Percentiles rank a stretch among this genome's conserved stretches.
phyloP scores from a whole-genome alignment of 2,888 invertebrate genomes.

The Eubasilissa splendida region DNA sequence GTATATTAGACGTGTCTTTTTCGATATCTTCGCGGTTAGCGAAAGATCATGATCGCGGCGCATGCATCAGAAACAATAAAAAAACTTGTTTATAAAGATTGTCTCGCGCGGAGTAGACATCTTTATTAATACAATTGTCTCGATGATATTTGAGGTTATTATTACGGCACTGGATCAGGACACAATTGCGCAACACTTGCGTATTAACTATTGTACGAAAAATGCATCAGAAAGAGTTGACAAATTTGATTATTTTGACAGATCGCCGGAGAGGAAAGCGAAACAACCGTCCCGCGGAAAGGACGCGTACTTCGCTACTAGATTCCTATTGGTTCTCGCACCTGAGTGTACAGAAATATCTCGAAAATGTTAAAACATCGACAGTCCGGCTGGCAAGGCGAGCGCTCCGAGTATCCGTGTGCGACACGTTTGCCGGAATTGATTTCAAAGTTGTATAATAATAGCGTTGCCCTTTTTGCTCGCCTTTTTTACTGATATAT shows the following conservation, averaged over 20 bases:
- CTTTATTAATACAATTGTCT: not conserved
- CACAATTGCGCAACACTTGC: constrained; percentile 14
- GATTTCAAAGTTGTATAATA: not conserved
- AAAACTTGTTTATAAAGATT: constrained; percentile 25
- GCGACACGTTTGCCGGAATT: not conserved
- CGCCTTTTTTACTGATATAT: not conserved
- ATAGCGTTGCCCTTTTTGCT: not conserved
- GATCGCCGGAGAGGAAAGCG: not conserved
- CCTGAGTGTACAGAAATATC: not conserved
- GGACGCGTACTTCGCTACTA: constrained; percentile 8
- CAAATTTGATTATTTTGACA: constrained; percentile 14
- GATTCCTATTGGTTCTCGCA: not conserved
- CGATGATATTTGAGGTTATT: not conserved
- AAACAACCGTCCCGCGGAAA: not conserved
- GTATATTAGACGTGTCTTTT: not conserved
- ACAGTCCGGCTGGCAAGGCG: not conserved
- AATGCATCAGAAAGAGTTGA: not conserved
- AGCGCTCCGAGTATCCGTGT: not conserved
- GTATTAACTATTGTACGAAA: constrained; percentile 6
- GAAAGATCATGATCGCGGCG: constrained; percentile 8
- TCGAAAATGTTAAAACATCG: not conserved
- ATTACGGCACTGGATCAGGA: constrained; percentile 6
- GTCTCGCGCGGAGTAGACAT: not conserved
- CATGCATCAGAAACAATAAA: not conserved
- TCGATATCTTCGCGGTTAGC: not conserved